phyloP scores from a whole-genome alignment of 2,113 vertebrate genomes.

The Pteruthius melanotis region DNA sequence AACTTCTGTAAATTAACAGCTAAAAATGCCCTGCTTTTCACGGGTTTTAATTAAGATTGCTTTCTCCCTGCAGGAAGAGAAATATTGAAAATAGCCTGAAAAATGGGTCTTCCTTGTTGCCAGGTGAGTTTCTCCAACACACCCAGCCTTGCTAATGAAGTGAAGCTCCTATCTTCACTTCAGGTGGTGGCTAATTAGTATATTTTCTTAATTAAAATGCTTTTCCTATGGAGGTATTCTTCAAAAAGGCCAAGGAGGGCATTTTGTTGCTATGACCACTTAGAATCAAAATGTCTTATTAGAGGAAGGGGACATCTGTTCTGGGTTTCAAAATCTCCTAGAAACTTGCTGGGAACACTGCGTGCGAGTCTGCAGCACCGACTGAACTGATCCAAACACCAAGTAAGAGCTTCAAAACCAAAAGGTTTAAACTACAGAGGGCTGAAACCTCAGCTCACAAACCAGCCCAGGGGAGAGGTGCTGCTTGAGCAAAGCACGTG shows the following conservation, averaged over 20 bases:
- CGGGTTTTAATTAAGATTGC: slow-evolving; percentile 64
- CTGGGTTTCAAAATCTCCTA: slow-evolving; percentile 28
- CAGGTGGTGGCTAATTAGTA: slow-evolving; percentile 62
- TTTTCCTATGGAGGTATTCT: slow-evolving; percentile 31
- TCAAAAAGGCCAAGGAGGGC: slow-evolving; percentile 53
- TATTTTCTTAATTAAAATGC: slow-evolving; percentile 63
- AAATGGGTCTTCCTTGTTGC: slow-evolving; percentile 53
- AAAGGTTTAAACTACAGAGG: background rate
- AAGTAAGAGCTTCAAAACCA: background rate
- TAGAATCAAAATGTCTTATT: slow-evolving; percentile 49
- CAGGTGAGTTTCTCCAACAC: slow-evolving; percentile 61
- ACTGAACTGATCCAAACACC: background rate
- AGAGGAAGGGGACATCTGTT: slow-evolving; percentile 51
- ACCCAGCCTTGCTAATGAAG: slow-evolving; percentile 57
- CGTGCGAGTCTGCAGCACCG: background rate
- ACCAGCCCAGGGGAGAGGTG: background rate
- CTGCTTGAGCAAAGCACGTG: fast-evolving
- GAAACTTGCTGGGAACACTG: slow-evolving; percentile 15
- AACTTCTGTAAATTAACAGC: slow-evolving; percentile 59
- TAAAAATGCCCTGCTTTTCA: slow-evolving; percentile 52
- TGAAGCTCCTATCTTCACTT: slow-evolving; percentile 50
- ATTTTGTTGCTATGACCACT: slow-evolving; percentile 59
- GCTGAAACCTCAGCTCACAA: background rate
- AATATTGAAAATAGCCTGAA: slow-evolving; percentile 53
- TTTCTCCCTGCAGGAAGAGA: slow-evolving; percentile 51